phyloP scores from a whole-genome alignment of 2,797 vertebrate genomes.

The Microhierax caerulescens region DNA sequence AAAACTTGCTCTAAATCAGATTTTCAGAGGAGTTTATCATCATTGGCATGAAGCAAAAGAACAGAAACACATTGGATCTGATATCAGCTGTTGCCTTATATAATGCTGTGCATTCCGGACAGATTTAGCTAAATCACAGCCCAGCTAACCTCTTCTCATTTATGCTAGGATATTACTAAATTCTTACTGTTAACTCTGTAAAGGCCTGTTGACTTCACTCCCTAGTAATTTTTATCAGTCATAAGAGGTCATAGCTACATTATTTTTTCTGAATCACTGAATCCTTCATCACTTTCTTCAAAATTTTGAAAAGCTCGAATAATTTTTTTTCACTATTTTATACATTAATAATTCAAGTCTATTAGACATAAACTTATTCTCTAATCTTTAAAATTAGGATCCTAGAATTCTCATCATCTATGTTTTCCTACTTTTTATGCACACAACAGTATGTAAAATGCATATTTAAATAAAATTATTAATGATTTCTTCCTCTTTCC shows the following conservation, averaged over 20 bases:
- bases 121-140: background rate
- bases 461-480: background rate
- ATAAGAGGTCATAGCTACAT: background rate
- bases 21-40: background rate
- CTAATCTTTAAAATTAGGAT: constrained; percentile 13
- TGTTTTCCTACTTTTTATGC: background rate
- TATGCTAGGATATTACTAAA: background rate
- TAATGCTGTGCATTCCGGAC: background rate
- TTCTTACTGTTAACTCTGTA: background rate
- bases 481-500: background rate
- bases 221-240: background rate
- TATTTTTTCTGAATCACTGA: background rate
- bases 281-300: background rate
- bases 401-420: background rate
- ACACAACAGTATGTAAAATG: background rate
- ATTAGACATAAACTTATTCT: background rate
- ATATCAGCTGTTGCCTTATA: background rate
- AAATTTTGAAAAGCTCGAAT: background rate
- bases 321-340: background rate
- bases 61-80: background rate
- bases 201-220: background rate
- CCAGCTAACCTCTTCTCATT: background rate
- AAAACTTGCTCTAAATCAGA: background rate
- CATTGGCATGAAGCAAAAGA: background rate
- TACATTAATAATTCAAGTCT: background rate